phyloP scores from a whole-genome alignment of 92 coral and sea anemone species.

The Ricordea florida region DNA sequence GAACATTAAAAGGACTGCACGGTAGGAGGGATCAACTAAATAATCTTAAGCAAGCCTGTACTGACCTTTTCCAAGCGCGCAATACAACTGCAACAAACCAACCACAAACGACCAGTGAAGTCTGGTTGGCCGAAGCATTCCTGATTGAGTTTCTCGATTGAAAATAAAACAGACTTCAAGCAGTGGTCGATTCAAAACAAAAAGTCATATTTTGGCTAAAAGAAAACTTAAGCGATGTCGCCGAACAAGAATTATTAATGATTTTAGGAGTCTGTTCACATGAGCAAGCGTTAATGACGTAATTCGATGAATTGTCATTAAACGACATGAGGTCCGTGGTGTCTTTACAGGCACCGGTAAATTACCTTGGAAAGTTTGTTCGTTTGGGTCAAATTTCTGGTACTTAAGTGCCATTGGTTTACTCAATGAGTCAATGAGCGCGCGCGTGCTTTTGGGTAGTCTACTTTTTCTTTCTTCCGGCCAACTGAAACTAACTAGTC shows the following conservation, averaged over 20 bases:
- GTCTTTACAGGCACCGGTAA: constrained; percentile 17
- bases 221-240: neutral
- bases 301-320: constrained; percentile 7
- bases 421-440: too few relatives aligned
- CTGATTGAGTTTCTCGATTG: neutral
- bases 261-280: constrained; percentile 7
- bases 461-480: too few relatives aligned
- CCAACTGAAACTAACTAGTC: too few relatives aligned
- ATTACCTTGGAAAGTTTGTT: too few relatives aligned
- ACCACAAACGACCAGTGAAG: neutral
- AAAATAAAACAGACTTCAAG: too few relatives aligned
- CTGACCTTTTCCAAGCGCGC: constrained; percentile 28
- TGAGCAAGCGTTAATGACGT: constrained; percentile 30
- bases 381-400: too few relatives aligned
- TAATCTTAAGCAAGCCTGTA: neutral
- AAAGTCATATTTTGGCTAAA: constrained; percentile 20
- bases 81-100: neutral
- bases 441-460: too few relatives aligned
- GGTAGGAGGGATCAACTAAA: too few relatives aligned
- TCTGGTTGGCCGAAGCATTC: neutral
- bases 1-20: too few relatives aligned
- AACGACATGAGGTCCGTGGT: neutral
- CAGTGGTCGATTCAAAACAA: neutral
- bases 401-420: too few relatives aligned
- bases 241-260: neutral